These are phyloP conservation scores for Cynopterus sphinx DNA, from an alignment of 2,797 vertebrate genomes.

Conservation along the genomic window DNA sequence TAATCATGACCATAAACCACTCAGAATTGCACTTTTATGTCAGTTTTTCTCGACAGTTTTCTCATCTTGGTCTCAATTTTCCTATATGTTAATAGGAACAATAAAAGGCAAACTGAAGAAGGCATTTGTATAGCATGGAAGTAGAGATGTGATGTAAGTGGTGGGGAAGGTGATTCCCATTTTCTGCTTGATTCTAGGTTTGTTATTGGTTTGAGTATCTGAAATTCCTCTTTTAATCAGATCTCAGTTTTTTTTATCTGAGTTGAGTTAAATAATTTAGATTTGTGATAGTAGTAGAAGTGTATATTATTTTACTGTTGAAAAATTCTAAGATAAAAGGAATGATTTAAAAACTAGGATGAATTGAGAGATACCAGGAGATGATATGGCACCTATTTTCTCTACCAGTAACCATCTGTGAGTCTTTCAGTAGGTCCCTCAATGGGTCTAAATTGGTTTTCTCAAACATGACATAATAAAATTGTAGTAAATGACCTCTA, in stretches of 20 bases:
- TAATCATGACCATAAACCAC: neutral
- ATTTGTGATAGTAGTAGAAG: neutral
- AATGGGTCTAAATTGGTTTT: neutral
- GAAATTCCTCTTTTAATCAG: constrained; percentile 13
- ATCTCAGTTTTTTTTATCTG: constrained; percentile 22
- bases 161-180: neutral
- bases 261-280: neutral
- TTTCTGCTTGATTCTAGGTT: constrained; percentile 13
- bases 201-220: neutral
- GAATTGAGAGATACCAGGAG: neutral
- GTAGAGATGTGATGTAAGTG: neutral
- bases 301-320: neutral
- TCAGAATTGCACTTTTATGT: neutral
- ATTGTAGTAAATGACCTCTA: neutral
- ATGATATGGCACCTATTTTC: neutral
- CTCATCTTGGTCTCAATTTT: neutral
- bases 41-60: neutral
- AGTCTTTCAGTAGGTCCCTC: neutral
- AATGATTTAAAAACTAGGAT: neutral
- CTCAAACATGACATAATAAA: neutral
- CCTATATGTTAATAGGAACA: neutral
- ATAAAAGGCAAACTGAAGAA: neutral
- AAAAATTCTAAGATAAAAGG: constrained; percentile 20
- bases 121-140: neutral
- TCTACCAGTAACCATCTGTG: neutral